Base-by-base conservation (phyloP, 2,797 vertebrate species). In the Nyctibius grandis region DNA sequence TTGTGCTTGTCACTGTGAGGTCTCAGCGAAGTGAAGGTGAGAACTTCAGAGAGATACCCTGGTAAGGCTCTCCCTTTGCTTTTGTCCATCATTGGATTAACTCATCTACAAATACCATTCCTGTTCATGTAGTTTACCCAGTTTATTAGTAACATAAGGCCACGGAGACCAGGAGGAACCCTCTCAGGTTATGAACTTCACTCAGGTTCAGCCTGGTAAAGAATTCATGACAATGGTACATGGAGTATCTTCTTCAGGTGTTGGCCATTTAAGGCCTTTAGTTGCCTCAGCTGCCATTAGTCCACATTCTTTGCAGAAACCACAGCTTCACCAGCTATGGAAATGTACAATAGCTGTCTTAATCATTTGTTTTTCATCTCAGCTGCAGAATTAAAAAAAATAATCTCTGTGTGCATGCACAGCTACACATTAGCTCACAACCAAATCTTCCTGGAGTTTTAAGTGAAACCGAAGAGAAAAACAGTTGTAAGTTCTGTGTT, bases 371-470 rank as follows among this genome's bases (percentile, higher is more conserved):
- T 59, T 79, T 56, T 83, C 28, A 44, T 68, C 21, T 9, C n/a
- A 82, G 8, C 8, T 25, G 12, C 16, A 76, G 21, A 69, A 56
- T 23, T 5, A n/a, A 47, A 47, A 88, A 74, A 59, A 73, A 19
- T 50, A 36, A 45, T 33, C 3, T 70, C 6, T 45, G 15, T 45
- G 14, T 77, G 20, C 1, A 3, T 1, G 0, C 2, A 3, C 1
- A 1, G 25, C 23, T 34, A 26, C 2, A 3, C 3, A 0, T 22
- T 64, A 85, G 38, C n/a, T 77, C 69, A 77, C 33, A 73, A 36
- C 12, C 21, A 91, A 80, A 42, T 20, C 15, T 67, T 85, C 25
- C 21, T n/a, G 13, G n/a, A 78, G 26, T 77, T 94, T 80, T 45
- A 70, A 50, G 17, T 40, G 17, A 85, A 81, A 78, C 7, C 2